These are phyloP conservation scores for Megaptera novaeangliae DNA, from an alignment of 2,113 vertebrate species.

Conservation along the genomic window DNA sequence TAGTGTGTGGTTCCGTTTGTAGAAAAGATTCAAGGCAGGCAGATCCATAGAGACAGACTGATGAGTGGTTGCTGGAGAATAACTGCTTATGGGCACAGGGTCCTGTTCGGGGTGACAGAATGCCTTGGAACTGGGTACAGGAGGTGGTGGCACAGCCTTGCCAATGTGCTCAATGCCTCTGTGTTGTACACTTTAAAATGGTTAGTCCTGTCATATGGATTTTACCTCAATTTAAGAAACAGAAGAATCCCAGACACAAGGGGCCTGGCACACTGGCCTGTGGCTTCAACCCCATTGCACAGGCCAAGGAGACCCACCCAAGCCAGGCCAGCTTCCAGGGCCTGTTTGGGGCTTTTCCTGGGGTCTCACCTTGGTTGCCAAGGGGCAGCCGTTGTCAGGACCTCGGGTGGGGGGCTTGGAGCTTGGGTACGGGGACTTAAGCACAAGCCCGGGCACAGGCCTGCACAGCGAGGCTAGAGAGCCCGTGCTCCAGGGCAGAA, in stretches of 20 bases:
- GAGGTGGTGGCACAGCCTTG: neutral
- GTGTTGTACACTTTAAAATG: neutral
- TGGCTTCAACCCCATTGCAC: too few relatives aligned
- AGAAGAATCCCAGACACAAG: neutral
- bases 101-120: fast-evolving
- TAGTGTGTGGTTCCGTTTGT: neutral
- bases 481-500: too few relatives aligned
- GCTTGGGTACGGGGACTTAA: neutral
- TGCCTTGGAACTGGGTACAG: neutral
- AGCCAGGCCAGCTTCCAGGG: neutral
- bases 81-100: fast-evolving
- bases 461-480: neutral
- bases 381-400: neutral
- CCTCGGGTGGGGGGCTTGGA: neutral
- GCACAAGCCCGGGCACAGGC: too few relatives aligned
- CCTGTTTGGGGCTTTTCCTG: neutral
- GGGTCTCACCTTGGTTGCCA: neutral
- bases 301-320: neutral
- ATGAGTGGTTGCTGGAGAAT: neutral
- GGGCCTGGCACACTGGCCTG: neutral
- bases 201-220: neutral
- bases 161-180: too few relatives aligned
- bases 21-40: neutral
- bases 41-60: neutral
- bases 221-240: neutral